A percentile compares a stretch with the other conserved stretches of the same genome.
Evolutionary conservation across 2,113 vertebrate species (phyloP).

Genomic region (Arothron firmamentum): DNA sequence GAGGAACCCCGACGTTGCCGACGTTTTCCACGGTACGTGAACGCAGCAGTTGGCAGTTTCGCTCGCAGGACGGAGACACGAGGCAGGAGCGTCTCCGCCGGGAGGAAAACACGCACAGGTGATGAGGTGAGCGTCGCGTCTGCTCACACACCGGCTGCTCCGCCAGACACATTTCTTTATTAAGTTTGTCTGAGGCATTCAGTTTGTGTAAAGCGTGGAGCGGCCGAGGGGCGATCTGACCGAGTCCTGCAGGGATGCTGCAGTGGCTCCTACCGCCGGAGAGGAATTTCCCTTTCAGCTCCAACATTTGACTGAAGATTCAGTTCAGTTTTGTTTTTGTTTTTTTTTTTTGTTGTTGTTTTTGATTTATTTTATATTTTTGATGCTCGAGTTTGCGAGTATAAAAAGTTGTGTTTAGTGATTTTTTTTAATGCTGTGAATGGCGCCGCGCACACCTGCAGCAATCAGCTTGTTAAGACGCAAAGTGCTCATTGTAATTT

Average conservation of each 20-base stretch:
- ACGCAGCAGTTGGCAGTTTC: constrained; percentile 42
- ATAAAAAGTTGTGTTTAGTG: not conserved
- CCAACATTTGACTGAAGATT: constrained; percentile 9
- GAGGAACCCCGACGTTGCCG: not conserved
- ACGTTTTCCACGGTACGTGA: not conserved
- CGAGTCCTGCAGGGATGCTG: constrained; percentile 51
- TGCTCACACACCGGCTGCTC: not conserved
- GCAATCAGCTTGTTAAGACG: constrained; percentile 5
- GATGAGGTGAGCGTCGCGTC: constrained; percentile 47
- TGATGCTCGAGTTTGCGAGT: not conserved
- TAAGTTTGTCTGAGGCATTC: not conserved
- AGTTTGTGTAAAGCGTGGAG: not conserved
- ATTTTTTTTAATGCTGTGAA: not conserved
- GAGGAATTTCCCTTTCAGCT: constrained; percentile 16
- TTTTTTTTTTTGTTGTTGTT: not conserved
- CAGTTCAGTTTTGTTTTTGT: not conserved
- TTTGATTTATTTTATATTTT: too few species aligned
- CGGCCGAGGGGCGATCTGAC: constrained; percentile 11
- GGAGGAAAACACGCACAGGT: constrained; percentile 30
- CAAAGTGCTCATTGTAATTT: not conserved
- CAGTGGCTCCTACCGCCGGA: constrained; percentile 27
- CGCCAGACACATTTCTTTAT: not conserved
- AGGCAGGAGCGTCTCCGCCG: constrained; percentile 42
- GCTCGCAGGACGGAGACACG: constrained; percentile 43
- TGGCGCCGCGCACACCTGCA: constrained; percentile 21